Base-by-base conservation (phyloP, 2,113 vertebrate species). In the Lagopus muta region DNA sequence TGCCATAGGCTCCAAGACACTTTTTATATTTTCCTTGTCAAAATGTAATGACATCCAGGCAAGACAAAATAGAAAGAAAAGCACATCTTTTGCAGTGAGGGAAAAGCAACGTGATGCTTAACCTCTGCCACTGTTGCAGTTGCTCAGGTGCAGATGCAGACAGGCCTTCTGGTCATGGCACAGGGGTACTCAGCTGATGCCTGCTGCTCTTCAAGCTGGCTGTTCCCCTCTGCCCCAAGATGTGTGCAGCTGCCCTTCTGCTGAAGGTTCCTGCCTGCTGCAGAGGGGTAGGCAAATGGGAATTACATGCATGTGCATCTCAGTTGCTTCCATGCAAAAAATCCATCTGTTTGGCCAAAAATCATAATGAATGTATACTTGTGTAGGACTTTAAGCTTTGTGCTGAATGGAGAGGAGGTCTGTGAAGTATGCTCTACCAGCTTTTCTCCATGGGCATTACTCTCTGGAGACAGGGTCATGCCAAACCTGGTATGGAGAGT, bases 391-490 rank as follows among this genome's bases (percentile, higher is more conserved):
- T 75, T 5, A 27, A 27, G 70, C 43, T 64, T 18, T 8, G 7
- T 38, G 27, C 38, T 64, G 61, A 64, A 40, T 6, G 25, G 25
- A 64, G 38, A 64, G 36, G 70, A 64, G 16, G 24, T 65, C 38
- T 78, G 42, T 47, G 30, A 28, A 17, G 17, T 34, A 73, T 42
- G 47, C 19, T 81, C 8, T 81, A 10, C 50, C 70, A 89, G 27
- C 6, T 13, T 21, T 0, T 0, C 61, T 28, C 27, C 55, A 40
- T 1, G 21, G 55, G 42, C 36, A 65, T 1, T 1, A 1, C 11
- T 32, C 42, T 36, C 36, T 28, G 55, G 45, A 79, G 73, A 67
- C 57, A 30, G 12, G 57, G 17, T 55, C 50, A 25, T 2, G 0
- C 28, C 40, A 48, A 52, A 13, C 19, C 19, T 38, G 15, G 20